Conservation (phyloP, 2,797 vertebrate genomes). For the Chaenodraco wilsoni region DNA sequence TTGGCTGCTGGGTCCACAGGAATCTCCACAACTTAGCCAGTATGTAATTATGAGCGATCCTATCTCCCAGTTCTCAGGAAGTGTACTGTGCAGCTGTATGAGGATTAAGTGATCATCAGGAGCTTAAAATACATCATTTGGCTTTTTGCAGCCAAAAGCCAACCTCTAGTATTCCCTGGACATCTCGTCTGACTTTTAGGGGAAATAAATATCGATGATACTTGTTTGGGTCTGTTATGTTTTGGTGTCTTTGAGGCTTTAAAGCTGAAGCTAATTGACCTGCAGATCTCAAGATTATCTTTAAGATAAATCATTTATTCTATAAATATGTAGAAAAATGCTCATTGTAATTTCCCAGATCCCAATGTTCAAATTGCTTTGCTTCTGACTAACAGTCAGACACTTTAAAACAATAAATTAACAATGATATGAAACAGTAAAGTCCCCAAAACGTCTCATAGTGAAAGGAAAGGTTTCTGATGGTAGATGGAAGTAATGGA, state of each 20-base stretch:
- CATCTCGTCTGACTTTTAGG: conserved; percentile 40
- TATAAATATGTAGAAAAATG: not conserved
- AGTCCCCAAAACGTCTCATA: not conserved
- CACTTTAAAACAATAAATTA: not conserved
- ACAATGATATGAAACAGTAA: not conserved
- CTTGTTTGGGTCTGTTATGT: not conserved
- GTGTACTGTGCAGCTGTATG: conserved; percentile 71
- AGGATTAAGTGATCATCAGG: conserved; percentile 78
- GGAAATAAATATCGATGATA: conserved; percentile 2
- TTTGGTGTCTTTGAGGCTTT: not conserved
- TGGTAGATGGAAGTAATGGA: too few species aligned
- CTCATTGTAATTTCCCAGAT: not conserved
- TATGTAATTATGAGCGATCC: conserved; percentile 74
- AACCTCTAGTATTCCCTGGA: conserved; percentile 73
- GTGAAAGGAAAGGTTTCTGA: too few species aligned
- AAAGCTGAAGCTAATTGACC: not conserved
- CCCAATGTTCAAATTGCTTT: not conserved
- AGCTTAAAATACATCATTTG: conserved; percentile 77
- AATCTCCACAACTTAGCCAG: conserved; percentile 71
- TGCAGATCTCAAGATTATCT: not conserved
- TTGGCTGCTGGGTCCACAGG: conserved; percentile 53
- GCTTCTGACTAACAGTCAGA: not conserved
- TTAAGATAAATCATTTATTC: not conserved
- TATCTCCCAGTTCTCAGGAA: conserved; percentile 67
- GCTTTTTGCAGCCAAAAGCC: conserved; percentile 69